Percentiles rank a stretch among this genome's conserved stretches.
phyloP scores from a whole-genome alignment of 35 echinoderm and acorn worm species.

The Anneissia japonica region DNA sequence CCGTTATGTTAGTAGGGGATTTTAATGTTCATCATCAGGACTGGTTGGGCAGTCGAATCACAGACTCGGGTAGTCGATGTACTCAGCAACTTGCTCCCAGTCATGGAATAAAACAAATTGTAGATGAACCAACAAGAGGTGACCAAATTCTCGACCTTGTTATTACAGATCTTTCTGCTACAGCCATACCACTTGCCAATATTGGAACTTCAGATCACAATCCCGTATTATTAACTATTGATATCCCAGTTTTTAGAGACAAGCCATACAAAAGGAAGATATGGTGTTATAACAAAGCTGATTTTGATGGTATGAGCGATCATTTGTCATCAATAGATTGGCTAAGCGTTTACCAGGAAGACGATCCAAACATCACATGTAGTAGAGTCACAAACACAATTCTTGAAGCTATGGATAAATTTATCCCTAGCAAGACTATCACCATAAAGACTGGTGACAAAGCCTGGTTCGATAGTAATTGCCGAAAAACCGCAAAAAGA shows the following conservation, averaged over 20 bases:
- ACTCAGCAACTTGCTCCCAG: not conserved
- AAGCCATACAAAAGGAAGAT: slow-evolving; percentile 39
- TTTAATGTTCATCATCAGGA: slow-evolving; percentile 13
- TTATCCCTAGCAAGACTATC: not conserved
- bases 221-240: slow-evolving; percentile 12
- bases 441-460: not conserved
- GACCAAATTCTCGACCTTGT: not conserved
- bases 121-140: slow-evolving; percentile 4
- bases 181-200: not conserved
- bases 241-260: slow-evolving; percentile 16
- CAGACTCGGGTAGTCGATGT: not conserved
- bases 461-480: not conserved
- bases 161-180: not conserved
- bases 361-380: not conserved
- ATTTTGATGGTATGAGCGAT: too few relatives aligned
- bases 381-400: not conserved
- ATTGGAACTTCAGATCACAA: slow-evolving; percentile 34
- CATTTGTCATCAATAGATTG: too few relatives aligned
- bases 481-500: not conserved
- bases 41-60: slow-evolving; percentile 2
- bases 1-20: not conserved
- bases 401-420: too few relatives aligned
- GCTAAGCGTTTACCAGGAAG: not conserved
- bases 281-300: slow-evolving; percentile 28
- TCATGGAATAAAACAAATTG: slow-evolving; percentile 11